A percentile compares a stretch with the other conserved stretches of the same genome.
Evolutionary conservation across 37 sponge, comb jelly and placozoan genomes (phyloP).

Genomic region (Crambe crambe): DNA sequence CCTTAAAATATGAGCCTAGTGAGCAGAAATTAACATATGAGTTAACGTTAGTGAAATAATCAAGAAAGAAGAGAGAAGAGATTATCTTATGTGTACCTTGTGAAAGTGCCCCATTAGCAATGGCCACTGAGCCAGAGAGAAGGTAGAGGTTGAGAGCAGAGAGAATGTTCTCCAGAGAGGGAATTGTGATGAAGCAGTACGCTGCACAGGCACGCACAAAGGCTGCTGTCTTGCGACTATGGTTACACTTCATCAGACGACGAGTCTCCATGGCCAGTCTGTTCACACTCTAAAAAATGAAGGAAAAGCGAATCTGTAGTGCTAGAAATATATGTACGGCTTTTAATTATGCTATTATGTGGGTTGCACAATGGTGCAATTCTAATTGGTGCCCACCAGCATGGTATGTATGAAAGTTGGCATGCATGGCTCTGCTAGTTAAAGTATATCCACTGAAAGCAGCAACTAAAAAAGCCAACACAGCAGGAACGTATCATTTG

Average conservation of each 20-base stretch:
- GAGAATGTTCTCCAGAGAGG: constrained; percentile 75
- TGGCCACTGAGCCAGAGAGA: constrained; percentile 87
- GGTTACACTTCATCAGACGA: constrained; percentile 72
- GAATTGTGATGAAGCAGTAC: constrained; percentile 96
- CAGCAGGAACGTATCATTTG: too few relatives aligned
- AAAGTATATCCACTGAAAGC: too few relatives aligned
- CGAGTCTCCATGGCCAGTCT: constrained; percentile 80
- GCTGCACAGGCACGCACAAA: constrained; percentile 98
- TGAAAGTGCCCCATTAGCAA: constrained; percentile 90
- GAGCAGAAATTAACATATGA: too few relatives aligned
- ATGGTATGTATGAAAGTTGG: not conserved
- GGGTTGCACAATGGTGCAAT: not conserved
- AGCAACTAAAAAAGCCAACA: too few relatives aligned
- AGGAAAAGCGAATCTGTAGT: too few relatives aligned
- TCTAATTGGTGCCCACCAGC: not conserved
- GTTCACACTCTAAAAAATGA: constrained; percentile 75
- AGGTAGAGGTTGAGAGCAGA: constrained; percentile 87
- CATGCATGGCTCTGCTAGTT: too few relatives aligned
- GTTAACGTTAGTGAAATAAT: too few relatives aligned
- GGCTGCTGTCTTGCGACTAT: constrained; percentile 90
- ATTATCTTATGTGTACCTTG: too few relatives aligned
- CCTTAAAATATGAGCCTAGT: too few relatives aligned
- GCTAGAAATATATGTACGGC: not conserved
- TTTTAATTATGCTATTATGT: not conserved
- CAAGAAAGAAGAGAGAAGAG: too few relatives aligned